phyloP scores from a whole-genome alignment of 2,888 invertebrate species.

The Lacanobia wlatinum region DNA sequence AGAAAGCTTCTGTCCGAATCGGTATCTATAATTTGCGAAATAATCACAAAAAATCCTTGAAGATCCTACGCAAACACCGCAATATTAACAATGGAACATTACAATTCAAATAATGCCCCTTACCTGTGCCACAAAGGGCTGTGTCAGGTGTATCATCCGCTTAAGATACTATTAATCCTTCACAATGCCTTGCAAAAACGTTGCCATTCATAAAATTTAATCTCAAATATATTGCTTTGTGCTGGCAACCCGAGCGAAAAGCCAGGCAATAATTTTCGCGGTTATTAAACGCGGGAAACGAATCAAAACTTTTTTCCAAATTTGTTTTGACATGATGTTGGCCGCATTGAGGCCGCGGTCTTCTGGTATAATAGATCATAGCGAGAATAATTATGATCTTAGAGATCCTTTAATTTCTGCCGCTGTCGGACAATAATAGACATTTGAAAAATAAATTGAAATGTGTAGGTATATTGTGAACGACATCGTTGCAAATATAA shows the following conservation, averaged over 20 bases:
- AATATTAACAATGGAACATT: constrained; percentile 73
- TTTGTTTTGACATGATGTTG: constrained; percentile 86
- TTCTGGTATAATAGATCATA: constrained; percentile 80
- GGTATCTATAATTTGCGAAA: constrained; percentile 54
- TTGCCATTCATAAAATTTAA: constrained; percentile 85
- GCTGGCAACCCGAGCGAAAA: constrained; percentile 77
- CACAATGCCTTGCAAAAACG: constrained; percentile 82
- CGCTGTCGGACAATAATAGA: not conserved
- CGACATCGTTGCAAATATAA: too few relatives aligned
- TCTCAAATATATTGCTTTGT: constrained; percentile 80
- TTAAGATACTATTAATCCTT: constrained; percentile 81
- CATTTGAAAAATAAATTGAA: too few relatives aligned
- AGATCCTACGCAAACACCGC: constrained; percentile 82
- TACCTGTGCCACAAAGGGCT: constrained; percentile 83
- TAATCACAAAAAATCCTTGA: constrained; percentile 50
- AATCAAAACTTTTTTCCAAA: constrained; percentile 75
- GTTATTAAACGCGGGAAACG: constrained; percentile 79
- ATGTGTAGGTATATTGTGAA: too few relatives aligned
- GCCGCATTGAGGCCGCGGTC: constrained; percentile 74
- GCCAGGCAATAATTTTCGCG: constrained; percentile 80
- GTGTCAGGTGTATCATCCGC: constrained; percentile 88
- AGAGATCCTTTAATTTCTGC: not conserved
- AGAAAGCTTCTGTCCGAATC: constrained; percentile 50
- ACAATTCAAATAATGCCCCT: constrained; percentile 72
- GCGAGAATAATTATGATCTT: constrained; percentile 63